Conservation (phyloP, 2,888 invertebrate genomes). For the Polietes domitor region DNA sequence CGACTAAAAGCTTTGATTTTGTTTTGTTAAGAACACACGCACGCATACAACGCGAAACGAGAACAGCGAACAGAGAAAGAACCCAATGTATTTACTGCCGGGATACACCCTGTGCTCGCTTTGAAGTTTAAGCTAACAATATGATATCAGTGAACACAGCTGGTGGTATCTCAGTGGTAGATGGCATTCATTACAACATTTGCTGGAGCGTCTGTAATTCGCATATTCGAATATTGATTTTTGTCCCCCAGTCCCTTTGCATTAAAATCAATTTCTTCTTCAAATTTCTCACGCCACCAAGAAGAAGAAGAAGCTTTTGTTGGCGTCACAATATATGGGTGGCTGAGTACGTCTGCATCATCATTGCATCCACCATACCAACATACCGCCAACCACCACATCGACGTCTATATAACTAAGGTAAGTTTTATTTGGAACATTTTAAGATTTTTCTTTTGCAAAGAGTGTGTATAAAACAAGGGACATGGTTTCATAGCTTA, state of each 20-base stretch:
- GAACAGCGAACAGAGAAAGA: background rate
- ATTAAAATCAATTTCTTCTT: background rate
- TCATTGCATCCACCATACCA: constrained; percentile 48
- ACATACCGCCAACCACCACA: constrained; percentile 18
- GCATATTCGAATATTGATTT: background rate
- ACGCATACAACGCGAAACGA: background rate
- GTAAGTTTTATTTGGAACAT: constrained; percentile 22
- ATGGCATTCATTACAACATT: constrained; percentile 69
- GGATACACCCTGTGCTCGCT: constrained; percentile 99
- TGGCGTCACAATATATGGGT: background rate
- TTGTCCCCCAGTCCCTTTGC: background rate
- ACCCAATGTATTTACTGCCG: constrained; percentile 85
- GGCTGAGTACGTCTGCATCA: too few relatives aligned
- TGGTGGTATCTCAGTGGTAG: constrained; percentile 98
- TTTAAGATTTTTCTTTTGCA: constrained; percentile 2
- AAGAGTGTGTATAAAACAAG: background rate
- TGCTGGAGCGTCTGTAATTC: background rate
- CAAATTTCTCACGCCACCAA: background rate
- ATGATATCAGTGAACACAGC: constrained; percentile 94
- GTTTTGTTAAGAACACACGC: too few relatives aligned
- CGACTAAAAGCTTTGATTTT: too few relatives aligned
- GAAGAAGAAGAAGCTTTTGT: background rate
- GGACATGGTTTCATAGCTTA: background rate
- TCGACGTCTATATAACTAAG: background rate
- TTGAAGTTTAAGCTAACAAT: constrained; percentile 81